Evolutionary conservation across 2,797 vertebrate genomes (phyloP).

Genomic region (Myiotriccus ornatus): DNA sequence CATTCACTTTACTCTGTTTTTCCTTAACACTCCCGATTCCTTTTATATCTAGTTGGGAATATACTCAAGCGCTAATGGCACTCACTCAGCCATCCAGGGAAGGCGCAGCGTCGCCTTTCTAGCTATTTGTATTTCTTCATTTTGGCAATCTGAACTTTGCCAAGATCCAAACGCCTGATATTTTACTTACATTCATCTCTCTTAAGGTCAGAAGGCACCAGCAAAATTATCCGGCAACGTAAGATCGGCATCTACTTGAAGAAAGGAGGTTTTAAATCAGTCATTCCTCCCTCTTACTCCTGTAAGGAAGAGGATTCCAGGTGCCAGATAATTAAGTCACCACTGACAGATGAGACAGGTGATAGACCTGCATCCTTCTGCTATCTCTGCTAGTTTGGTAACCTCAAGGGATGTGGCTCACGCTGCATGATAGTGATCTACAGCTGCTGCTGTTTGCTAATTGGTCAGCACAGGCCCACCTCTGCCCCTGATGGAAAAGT

Average conservation of each 20-base stretch:
- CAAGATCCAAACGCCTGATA: conserved; percentile 46
- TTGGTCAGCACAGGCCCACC: not conserved
- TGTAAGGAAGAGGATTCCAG: not conserved
- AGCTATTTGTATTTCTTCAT: conserved; percentile 49
- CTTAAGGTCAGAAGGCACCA: conserved; percentile 49
- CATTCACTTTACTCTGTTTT: conserved; percentile 60
- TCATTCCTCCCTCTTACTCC: conserved; percentile 1
- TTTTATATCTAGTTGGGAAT: conserved; percentile 66
- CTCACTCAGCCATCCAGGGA: conserved; percentile 53
- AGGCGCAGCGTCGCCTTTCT: not conserved
- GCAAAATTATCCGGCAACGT: not conserved
- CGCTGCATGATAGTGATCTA: not conserved
- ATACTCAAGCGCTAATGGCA: conserved; percentile 57
- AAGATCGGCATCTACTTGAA: not conserved
- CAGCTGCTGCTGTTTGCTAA: not conserved
- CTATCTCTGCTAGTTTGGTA: not conserved
- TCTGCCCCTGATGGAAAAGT: not conserved
- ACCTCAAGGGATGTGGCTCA: not conserved
- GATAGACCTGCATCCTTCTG: conserved; percentile 20
- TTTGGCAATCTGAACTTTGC: conserved; percentile 59
- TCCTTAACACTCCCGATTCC: conserved; percentile 62
- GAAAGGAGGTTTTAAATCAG: conserved; percentile 43
- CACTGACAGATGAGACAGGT: conserved; percentile 37
- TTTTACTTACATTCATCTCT: conserved; percentile 25
- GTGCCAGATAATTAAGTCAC: conserved; percentile 41